Conservation (phyloP, 2,888 invertebrate species). For the Vanessa cardui region DNA sequence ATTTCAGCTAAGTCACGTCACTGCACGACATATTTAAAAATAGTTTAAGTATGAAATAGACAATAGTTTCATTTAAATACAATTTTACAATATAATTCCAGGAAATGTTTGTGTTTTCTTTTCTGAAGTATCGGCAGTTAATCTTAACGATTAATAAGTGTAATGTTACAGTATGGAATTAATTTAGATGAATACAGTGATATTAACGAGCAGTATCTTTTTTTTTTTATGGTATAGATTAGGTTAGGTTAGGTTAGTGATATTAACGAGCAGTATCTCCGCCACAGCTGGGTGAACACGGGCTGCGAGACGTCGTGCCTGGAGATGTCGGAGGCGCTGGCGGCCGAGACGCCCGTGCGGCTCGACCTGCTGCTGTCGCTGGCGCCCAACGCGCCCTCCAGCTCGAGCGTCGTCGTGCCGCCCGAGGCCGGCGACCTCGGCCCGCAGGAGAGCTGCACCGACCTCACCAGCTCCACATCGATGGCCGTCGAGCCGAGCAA, state of each 20-base stretch:
- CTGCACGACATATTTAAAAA: too few relatives aligned
- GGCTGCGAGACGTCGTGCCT: conserved; percentile 91
- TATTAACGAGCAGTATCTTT: not conserved
- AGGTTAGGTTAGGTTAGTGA: too few relatives aligned
- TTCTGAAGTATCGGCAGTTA: too few relatives aligned
- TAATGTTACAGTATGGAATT: too few relatives aligned
- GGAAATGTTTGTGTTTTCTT: too few relatives aligned
- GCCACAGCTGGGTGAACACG: conserved; percentile 92
- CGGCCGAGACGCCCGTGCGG: conserved; percentile 94
- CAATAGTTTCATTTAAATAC: too few relatives aligned
- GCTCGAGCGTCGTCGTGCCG: conserved; percentile 88
- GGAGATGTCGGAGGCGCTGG: conserved; percentile 92
- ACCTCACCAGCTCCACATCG: conserved; percentile 85
- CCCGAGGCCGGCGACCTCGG: conserved; percentile 63
- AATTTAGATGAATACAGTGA: too few relatives aligned
- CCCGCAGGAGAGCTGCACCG: conserved; percentile 77
- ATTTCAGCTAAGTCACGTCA: too few relatives aligned
- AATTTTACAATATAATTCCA: too few relatives aligned
- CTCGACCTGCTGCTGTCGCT: conserved; percentile 93
- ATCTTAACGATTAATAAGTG: too few relatives aligned
- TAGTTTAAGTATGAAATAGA: too few relatives aligned
- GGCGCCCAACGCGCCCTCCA: conserved; percentile 90
- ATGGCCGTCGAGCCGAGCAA: conserved; percentile 90
- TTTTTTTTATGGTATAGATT: too few relatives aligned
- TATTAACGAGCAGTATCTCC: not conserved